These are phyloP conservation scores for Zapus hudsonius DNA, from an alignment of 2,113 vertebrate species.

Conservation along the genomic window DNA sequence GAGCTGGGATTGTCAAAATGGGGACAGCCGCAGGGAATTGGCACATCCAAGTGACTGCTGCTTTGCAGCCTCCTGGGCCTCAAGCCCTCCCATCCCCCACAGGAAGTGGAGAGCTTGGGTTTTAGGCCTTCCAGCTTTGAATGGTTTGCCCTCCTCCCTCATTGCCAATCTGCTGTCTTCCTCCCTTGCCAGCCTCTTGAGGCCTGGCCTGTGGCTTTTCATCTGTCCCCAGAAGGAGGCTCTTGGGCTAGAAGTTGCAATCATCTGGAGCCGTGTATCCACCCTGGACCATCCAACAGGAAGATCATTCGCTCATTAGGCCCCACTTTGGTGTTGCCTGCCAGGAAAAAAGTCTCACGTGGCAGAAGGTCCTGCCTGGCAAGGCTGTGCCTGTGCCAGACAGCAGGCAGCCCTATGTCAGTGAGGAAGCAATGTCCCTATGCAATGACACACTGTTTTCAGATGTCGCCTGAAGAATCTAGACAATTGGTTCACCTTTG, in stretches of 20 bases:
- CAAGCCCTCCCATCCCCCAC: rapidly evolving
- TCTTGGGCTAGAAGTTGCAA: background rate
- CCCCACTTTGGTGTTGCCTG: background rate
- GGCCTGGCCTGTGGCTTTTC: background rate
- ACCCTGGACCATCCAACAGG: background rate
- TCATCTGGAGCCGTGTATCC: background rate
- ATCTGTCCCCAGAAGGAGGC: background rate
- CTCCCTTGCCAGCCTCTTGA: background rate
- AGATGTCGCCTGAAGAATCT: background rate
- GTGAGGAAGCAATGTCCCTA: background rate
- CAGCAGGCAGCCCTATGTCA: background rate
- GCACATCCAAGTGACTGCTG: rapidly evolving
- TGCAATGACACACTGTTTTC: background rate
- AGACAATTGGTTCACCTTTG: background rate
- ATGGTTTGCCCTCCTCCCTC: background rate
- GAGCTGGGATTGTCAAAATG: background rate
- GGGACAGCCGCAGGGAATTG: rapidly evolving
- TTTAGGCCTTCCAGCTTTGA: too few species aligned
- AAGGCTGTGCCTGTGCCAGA: rapidly evolving
- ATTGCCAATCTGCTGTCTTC: rapidly evolving
- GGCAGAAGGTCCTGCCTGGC: background rate
- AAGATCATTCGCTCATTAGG: background rate
- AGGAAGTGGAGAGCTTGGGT: background rate
- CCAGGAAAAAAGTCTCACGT: background rate
- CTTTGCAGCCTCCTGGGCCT: too few species aligned